Conservation (phyloP, 2,113 vertebrate species). For the Aramus guarauna region DNA sequence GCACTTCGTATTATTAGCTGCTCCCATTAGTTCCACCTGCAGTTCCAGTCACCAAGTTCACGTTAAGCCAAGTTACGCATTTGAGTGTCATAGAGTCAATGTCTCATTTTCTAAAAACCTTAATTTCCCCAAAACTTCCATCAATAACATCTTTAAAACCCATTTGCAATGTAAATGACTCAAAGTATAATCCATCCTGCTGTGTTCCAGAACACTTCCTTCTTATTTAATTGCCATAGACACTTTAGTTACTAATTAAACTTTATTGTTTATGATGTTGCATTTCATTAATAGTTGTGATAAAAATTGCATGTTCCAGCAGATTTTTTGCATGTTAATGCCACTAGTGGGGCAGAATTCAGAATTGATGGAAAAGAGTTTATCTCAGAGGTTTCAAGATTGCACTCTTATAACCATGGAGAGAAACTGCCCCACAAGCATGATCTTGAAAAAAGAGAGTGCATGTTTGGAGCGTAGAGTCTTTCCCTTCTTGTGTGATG, state of each 20-base stretch:
- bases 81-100: slow-evolving; percentile 44
- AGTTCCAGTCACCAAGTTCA: slow-evolving; percentile 19
- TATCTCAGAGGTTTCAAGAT: neutral
- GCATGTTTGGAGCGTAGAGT: neutral
- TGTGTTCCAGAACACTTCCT: slow-evolving; percentile 72
- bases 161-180: slow-evolving; percentile 78
- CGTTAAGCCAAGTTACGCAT: slow-evolving; percentile 44
- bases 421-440: neutral
- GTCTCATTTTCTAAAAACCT: slow-evolving; percentile 40
- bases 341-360: neutral
- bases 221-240: slow-evolving; percentile 75
- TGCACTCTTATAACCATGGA: fast-evolving
- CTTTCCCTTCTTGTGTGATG: neutral
- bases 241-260: slow-evolving; percentile 77
- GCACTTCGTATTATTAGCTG: slow-evolving; percentile 40
- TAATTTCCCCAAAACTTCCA: slow-evolving; percentile 45
- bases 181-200: slow-evolving; percentile 67
- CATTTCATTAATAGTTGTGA: slow-evolving; percentile 70
- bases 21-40: slow-evolving; percentile 52
- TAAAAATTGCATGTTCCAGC: slow-evolving; percentile 34
- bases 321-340: slow-evolving; percentile 33
- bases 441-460: neutral
- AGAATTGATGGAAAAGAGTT: neutral
- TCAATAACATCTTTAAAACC: slow-evolving; percentile 61
- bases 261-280: slow-evolving; percentile 76